Conservation (phyloP, 2,797 vertebrate species). For the Chrysocyon brachyurus region DNA sequence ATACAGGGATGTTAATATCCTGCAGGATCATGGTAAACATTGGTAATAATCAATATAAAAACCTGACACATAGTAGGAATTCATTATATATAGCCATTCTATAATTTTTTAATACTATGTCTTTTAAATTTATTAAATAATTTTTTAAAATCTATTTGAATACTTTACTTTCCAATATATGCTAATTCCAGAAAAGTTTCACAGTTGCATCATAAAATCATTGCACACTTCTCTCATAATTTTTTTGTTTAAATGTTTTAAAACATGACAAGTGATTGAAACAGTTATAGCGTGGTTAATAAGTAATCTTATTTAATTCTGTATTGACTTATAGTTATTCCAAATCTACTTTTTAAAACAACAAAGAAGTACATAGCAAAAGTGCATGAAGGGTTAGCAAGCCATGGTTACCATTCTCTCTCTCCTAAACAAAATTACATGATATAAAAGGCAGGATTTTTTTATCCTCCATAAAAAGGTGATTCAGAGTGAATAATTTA, state of each 20-base stretch:
- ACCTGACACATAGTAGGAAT: background rate
- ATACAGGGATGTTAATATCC: background rate
- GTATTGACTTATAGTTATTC: too few species aligned
- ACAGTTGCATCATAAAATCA: background rate
- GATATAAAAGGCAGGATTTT: background rate
- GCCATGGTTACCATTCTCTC: background rate
- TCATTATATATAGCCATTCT: background rate
- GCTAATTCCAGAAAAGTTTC: conserved; percentile 5
- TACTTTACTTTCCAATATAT: background rate
- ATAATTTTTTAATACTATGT: background rate
- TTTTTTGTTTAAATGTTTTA: conserved; percentile 47
- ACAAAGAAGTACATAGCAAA: background rate
- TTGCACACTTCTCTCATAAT: background rate
- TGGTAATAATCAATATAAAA: conserved; percentile 35
- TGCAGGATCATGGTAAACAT: background rate
- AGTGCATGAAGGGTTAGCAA: background rate
- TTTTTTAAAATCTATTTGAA: background rate
- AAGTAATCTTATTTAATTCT: background rate
- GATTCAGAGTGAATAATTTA: background rate
- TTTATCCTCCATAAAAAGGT: background rate
- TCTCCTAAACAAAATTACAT: background rate
- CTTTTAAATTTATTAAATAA: background rate
- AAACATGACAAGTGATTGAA: conserved; percentile 26
- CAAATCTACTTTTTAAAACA: conserved; percentile 8
- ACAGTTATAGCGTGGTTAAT: conserved; percentile 15